Evolutionary conservation across 2,888 invertebrate genomes (phyloP).

Genomic region (Leptinotarsa rubiginosa): DNA sequence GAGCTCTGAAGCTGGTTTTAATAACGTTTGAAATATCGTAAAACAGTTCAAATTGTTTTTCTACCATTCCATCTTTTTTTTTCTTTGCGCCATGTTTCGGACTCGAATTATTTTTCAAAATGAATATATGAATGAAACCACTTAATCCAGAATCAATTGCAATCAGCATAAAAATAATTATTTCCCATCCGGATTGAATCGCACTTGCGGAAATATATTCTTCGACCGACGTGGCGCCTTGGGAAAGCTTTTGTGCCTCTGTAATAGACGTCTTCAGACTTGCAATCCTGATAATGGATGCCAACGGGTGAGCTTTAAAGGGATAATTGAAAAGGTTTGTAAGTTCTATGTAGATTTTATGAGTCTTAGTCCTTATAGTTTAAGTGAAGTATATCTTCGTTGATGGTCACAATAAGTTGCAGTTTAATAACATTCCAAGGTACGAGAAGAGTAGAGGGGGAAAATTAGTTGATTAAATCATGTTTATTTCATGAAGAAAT

Average conservation of each 20-base stretch:
- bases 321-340: slow-evolving; percentile 57
- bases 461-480: background rate
- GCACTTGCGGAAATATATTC: slow-evolving; percentile 23
- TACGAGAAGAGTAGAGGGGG: background rate
- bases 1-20: too few relatives aligned
- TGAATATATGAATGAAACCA: too few relatives aligned
- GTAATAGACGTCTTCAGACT: slow-evolving; percentile 36
- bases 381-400: background rate
- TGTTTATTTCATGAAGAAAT: background rate
- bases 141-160: background rate
- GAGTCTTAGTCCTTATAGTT: slow-evolving; percentile 23
- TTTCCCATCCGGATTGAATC: slow-evolving; percentile 16
- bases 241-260: slow-evolving; percentile 31
- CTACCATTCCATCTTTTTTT: too few relatives aligned
- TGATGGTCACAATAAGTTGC: background rate
- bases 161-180: slow-evolving; percentile 16
- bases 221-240: slow-evolving; percentile 37
- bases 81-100: too few relatives aligned
- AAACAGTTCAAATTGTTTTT: too few relatives aligned
- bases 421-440: background rate
- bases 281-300: slow-evolving; percentile 56
- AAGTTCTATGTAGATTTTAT: slow-evolving; percentile 56
- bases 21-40: too few relatives aligned
- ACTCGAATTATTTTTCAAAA: too few relatives aligned
- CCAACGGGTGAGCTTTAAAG: slow-evolving; percentile 46